Percentiles rank a stretch among this genome's conserved stretches.
Conservation (phyloP, 2,113 vertebrate genomes). For the Albula glossodonta region DNA sequence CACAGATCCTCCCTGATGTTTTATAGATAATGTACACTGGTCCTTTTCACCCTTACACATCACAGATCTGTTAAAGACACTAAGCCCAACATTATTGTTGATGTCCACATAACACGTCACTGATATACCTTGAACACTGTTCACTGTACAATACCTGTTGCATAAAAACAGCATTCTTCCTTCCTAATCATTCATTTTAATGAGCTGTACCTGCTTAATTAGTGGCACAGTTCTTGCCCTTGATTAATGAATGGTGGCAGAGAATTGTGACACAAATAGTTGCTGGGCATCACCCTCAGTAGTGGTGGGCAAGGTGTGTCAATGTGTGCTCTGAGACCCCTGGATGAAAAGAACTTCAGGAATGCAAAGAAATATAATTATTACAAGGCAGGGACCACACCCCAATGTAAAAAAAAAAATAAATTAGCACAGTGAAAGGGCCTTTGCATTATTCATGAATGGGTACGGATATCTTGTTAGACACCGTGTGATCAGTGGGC, state of each 20-base stretch:
- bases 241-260: not conserved
- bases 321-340: not conserved
- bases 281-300: not conserved
- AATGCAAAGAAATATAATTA: not conserved
- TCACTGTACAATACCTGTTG: not conserved
- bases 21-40: not conserved
- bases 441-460: slow-evolving; percentile 37
- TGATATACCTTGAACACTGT: not conserved
- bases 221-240: not conserved
- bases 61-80: not conserved
- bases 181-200: not conserved
- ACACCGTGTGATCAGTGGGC: slow-evolving; percentile 34
- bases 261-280: not conserved
- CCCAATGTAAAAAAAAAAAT: not conserved
- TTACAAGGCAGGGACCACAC: not conserved
- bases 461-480: slow-evolving; percentile 23
- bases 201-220: not conserved
- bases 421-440: slow-evolving; percentile 34
- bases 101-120: not conserved
- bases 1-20: not conserved
- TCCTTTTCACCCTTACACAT: not conserved
- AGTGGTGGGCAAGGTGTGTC: not conserved
- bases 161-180: not conserved
- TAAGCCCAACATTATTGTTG: not conserved
- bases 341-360: not conserved